A percentile compares a stretch with the other conserved stretches of the same genome.
Conservation (phyloP, 2,888 invertebrate genomes). For the Nephrotoma guestfalica region DNA sequence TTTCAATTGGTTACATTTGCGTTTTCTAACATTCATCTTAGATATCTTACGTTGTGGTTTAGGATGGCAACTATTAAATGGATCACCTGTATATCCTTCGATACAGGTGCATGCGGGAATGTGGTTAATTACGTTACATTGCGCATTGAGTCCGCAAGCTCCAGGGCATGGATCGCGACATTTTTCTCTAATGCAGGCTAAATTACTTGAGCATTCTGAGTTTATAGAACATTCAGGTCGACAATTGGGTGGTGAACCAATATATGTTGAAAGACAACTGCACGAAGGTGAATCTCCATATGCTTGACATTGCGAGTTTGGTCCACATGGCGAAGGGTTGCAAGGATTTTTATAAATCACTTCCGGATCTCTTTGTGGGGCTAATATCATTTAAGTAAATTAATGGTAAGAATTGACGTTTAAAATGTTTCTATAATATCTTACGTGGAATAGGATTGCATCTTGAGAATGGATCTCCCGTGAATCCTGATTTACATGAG, state of each 20-base stretch:
- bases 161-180: constrained; percentile 54
- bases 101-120: constrained; percentile 46
- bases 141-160: constrained; percentile 45
- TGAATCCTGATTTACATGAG: constrained; percentile 37
- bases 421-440: neutral
- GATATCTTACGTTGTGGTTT: constrained; percentile 33
- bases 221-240: constrained; percentile 50
- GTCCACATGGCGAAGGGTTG: constrained; percentile 50
- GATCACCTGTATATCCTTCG: constrained; percentile 44
- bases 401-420: constrained; percentile 29
- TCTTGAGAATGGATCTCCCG: constrained; percentile 40
- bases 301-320: constrained; percentile 43
- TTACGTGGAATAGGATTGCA: constrained; percentile 25
- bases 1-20: neutral
- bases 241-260: constrained; percentile 53
- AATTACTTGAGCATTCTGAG: constrained; percentile 49
- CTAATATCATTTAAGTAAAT: neutral
- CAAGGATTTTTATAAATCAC: constrained; percentile 40
- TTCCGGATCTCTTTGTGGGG: constrained; percentile 14
- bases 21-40: neutral
- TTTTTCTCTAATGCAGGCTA: constrained; percentile 48
- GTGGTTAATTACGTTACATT: constrained; percentile 44
- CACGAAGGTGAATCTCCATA: constrained; percentile 42
- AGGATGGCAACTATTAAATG: constrained; percentile 39
- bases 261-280: constrained; percentile 41